A percentile compares a stretch with the other conserved stretches of the same genome.
phyloP scores from a whole-genome alignment of 1,140 invertebrate genomes.

The Anastrepha ludens region DNA sequence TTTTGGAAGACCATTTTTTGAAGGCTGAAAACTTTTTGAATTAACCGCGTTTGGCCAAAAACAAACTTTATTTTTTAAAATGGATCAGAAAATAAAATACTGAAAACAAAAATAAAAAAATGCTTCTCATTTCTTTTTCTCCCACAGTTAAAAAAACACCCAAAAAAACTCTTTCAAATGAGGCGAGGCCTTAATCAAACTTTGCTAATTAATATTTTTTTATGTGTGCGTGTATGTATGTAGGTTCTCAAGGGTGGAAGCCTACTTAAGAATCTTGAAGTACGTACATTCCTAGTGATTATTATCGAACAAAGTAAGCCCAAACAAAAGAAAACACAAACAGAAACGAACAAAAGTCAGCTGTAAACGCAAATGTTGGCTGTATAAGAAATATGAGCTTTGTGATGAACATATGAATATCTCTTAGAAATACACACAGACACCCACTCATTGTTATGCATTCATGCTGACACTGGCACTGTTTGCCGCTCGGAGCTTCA shows the following conservation, averaged over 20 bases:
- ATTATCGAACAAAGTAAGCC: neutral
- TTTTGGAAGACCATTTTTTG: too few species aligned
- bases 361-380: neutral
- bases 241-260: neutral
- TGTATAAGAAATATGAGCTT: neutral
- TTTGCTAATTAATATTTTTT: constrained; percentile 2
- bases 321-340: neutral
- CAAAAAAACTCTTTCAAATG: too few species aligned
- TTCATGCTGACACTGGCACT: neutral
- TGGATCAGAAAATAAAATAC: too few species aligned
- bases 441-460: neutral
- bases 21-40: too few species aligned
- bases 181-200: neutral
- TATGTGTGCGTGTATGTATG: neutral
- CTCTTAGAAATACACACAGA: neutral
- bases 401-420: neutral
- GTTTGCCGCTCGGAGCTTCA: neutral
- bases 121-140: too few species aligned
- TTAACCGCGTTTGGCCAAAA: too few species aligned
- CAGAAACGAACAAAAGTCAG: neutral
- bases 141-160: too few species aligned
- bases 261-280: neutral
- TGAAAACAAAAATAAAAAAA: too few species aligned
- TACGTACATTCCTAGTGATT: neutral
- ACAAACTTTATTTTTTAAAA: too few species aligned